Percentiles rank a stretch among this genome's conserved stretches.
phyloP scores from a whole-genome alignment of 2,797 vertebrate species.

The Pitangus sulphuratus region DNA sequence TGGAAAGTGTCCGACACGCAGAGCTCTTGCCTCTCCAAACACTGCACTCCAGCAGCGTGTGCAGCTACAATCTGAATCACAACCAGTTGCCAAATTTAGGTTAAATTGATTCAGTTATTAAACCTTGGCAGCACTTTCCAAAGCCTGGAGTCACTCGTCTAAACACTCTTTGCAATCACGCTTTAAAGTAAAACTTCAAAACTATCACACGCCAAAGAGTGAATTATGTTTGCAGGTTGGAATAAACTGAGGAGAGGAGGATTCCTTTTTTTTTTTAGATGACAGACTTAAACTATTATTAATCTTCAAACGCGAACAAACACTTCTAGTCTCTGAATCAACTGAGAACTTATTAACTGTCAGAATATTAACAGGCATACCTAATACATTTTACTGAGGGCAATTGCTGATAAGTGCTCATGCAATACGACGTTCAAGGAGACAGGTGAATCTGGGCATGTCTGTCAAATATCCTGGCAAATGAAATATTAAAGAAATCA shows the following conservation, averaged over 20 bases:
- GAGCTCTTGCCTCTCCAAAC: background rate
- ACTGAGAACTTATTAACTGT: constrained; percentile 54
- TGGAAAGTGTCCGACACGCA: accelerated
- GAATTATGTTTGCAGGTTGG: background rate
- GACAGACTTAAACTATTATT: constrained; percentile 27
- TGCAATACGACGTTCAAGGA: constrained; percentile 32
- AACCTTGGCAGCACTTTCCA: background rate
- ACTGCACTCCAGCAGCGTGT: background rate
- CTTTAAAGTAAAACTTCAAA: background rate
- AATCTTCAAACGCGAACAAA: constrained; percentile 51
- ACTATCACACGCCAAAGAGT: background rate
- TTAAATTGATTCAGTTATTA: background rate
- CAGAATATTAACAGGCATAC: constrained; percentile 51
- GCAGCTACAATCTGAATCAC: background rate
- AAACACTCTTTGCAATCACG: background rate
- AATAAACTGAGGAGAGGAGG: background rate
- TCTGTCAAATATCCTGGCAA: constrained; percentile 39
- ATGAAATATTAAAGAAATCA: constrained; percentile 50
- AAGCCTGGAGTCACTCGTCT: background rate
- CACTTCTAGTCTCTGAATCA: constrained; percentile 20
- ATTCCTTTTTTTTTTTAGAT: background rate
- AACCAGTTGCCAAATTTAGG: background rate
- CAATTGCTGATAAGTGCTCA: constrained; percentile 54
- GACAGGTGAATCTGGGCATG: constrained; percentile 33
- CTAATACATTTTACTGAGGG: constrained; percentile 46